Base-by-base conservation (phyloP, 2,113 vertebrate species). In the Lepus timidus region DNA sequence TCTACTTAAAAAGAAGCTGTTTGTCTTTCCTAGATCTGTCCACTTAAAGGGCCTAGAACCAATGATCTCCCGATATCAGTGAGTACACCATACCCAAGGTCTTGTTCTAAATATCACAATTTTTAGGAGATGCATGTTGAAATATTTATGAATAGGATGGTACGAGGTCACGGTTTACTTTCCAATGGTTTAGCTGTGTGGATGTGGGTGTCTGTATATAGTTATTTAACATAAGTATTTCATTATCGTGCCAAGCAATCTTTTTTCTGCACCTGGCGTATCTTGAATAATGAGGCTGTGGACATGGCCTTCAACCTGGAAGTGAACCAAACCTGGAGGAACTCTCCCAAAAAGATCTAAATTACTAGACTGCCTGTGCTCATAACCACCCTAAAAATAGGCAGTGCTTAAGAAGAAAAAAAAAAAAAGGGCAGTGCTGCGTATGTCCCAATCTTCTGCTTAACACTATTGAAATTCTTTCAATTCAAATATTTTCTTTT, bases 151-250 rank as follows among this genome's bases (percentile, higher is more conserved):
- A 71, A 22, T 70, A 8, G 64, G 55, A 25, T 58, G 33, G 23
- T 8, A 1, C 62, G 51, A 52, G 12, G 17, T 74, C 44, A 13
- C 5, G 27, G 4, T 74, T 6, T 3, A 22, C 79, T 87, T 68
- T 82, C 82, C 27, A 51, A 73, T 64, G 86, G 29, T 55, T 81
- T 39, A 55, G 39, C 31, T 31, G 33, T 25, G 98, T 97, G 39
- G 22, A 14, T 76, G 3, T 64, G 4, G 52, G 12, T 11, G 84
- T 58, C 55, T 58, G 55, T 58, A 58, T 58, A 58, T 58, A 58
- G 14, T 58, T 58, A 58, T 58, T 58, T 58, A 58, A 19, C 17
- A 99, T 99, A 51, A 70, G 20, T 4, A 51, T 64, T 13, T 78
- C 31, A 84, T 90, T 49, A n/a, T 51, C 83, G 61, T 19, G 61